Evolutionary conservation across 2,888 invertebrate species (phyloP).

Genomic region (Rhyacophila evoluta): DNA sequence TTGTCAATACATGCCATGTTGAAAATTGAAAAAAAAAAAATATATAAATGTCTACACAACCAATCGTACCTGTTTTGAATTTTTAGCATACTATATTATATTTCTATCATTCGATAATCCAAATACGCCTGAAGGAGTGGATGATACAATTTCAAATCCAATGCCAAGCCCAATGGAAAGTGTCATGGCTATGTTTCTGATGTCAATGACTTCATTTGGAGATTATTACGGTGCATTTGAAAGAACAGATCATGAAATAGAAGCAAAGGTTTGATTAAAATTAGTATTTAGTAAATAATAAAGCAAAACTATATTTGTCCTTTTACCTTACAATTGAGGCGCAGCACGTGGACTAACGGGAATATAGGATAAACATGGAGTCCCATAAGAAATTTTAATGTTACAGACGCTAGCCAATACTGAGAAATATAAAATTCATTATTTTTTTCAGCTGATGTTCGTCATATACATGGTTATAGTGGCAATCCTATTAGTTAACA

Average conservation of each 20-base stretch:
- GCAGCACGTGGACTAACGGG: too few relatives aligned
- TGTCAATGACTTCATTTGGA: slow-evolving; percentile 97
- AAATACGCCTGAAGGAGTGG: slow-evolving; percentile 83
- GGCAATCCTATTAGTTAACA: slow-evolving; percentile 93
- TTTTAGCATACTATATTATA: slow-evolving; percentile 89
- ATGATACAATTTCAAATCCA: slow-evolving; percentile 85
- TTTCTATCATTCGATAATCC: slow-evolving; percentile 90
- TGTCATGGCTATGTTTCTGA: slow-evolving; percentile 97
- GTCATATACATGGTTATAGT: slow-evolving; percentile 98
- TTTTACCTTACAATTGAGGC: too few relatives aligned
- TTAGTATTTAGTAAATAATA: too few relatives aligned
- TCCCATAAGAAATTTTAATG: too few relatives aligned
- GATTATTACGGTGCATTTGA: slow-evolving; percentile 94
- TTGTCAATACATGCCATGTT: too few relatives aligned
- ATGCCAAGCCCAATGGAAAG: slow-evolving; percentile 95
- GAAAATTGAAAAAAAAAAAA: too few relatives aligned
- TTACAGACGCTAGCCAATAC: too few relatives aligned
- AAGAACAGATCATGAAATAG: slow-evolving; percentile 87
- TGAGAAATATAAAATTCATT: too few relatives aligned
- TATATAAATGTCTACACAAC: too few relatives aligned
- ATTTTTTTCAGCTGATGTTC: slow-evolving; percentile 79
- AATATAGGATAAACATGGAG: too few relatives aligned
- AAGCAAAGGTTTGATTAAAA: slow-evolving; percentile 82
- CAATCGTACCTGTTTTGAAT: too few relatives aligned
- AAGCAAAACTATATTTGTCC: too few relatives aligned